Evolutionary conservation across 2,113 vertebrate genomes (phyloP), one percentile per base, ranked within the genome.

Genomic region (Cryptomyrus ogoouensis): DNA sequence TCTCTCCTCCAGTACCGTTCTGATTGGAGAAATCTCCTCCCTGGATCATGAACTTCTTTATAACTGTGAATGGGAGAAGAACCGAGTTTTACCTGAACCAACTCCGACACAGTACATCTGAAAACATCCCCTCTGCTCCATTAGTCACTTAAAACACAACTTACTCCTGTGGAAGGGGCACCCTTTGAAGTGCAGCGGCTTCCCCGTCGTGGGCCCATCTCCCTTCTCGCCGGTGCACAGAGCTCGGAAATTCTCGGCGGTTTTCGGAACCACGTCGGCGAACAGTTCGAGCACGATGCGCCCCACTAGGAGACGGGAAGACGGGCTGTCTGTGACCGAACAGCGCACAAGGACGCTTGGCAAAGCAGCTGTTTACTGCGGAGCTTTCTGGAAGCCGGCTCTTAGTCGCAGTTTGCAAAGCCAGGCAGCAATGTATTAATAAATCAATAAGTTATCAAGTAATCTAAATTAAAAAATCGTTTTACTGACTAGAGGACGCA

Each of bases 11-110:
- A 4, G 98, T 99, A 92, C 98, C 98, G 89, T 99, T 97, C 52
- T 99, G 97, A 95, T 99, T 98, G 88, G 98, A 99, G 95, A 99
- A 99, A 92, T 99, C 98, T 74, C 98, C 98, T 93, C 97, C 97
- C 91, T 99, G 98, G 93, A 99, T 95, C 98, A 99, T 99, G 93
- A 99, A 99, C 89, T 98, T 95, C 94, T 98, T 99, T 93, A 99
- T 99, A 94, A 99, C 98, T 99, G 93, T 85, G 93, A 90, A n/a
- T 3, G 7, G 7, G 50, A 88, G 0, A 88, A 88, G 0, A 66
- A 53, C 5, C 2, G 0, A n/a, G 13, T 47, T 53, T 2, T 10
- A 31, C 52, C n/a, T 2, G 13, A 56, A 53, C 24, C n/a, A 49
- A n/a, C n/a, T 15, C 24, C 17, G 13, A 77, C 17, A 77, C 35